Conservation (phyloP, 1,140 invertebrate species). For the Carposina sasakii region DNA sequence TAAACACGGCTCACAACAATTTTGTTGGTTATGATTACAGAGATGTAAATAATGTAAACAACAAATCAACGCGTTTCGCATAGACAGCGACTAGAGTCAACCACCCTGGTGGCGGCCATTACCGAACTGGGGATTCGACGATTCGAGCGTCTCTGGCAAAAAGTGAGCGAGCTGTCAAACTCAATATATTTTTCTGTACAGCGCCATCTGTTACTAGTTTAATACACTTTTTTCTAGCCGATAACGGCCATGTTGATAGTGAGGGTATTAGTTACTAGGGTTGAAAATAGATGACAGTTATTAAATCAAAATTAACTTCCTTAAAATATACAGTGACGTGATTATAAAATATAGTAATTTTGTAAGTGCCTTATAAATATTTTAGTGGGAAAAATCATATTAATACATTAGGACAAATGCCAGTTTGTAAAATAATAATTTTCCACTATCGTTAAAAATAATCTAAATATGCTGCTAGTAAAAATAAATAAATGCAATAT, state of each 20-base stretch:
- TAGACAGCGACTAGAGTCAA: constrained; percentile 32
- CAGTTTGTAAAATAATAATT: too few species aligned
- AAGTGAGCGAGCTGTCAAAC: constrained; percentile 9
- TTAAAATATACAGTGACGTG: too few species aligned
- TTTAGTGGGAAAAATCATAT: too few species aligned
- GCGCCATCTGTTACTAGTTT: constrained; percentile 14
- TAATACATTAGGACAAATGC: too few species aligned
- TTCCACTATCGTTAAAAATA: too few species aligned
- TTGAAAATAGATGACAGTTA: too few species aligned
- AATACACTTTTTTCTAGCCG: neutral
- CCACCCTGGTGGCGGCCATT: constrained; percentile 64
- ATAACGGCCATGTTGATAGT: too few species aligned
- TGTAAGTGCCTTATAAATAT: too few species aligned
- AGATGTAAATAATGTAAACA: constrained; percentile 66
- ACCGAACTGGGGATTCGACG: constrained; percentile 48
- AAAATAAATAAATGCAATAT: too few species aligned
- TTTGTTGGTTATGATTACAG: constrained; percentile 38
- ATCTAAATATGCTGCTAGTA: too few species aligned
- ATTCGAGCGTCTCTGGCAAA: constrained; percentile 12
- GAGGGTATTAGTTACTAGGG: too few species aligned
- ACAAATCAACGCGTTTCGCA: constrained; percentile 41
- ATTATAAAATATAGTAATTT: too few species aligned
- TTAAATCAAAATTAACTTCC: neutral
- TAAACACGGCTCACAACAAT: constrained; percentile 42
- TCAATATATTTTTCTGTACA: neutral